phyloP scores from a whole-genome alignment of 2,113 vertebrate genomes.

The Poeciliopsis occidentalis region DNA sequence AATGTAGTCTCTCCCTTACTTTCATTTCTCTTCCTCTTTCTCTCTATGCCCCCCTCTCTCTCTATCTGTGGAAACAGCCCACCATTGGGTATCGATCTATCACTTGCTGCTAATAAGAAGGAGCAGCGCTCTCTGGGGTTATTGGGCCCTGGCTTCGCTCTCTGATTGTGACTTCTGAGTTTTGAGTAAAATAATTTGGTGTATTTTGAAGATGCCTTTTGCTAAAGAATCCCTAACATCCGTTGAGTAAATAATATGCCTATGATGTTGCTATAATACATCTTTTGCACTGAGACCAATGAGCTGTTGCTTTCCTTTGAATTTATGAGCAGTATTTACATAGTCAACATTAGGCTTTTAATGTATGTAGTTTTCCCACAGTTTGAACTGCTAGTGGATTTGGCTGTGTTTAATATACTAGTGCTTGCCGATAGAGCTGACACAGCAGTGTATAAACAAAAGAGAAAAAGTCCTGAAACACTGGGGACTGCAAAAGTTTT shows the following conservation, averaged over 20 bases:
- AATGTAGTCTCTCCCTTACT: constrained; percentile 70
- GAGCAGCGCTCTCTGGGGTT: constrained; percentile 48
- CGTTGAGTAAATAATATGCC: constrained; percentile 33
- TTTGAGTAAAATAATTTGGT: constrained; percentile 19
- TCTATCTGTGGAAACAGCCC: constrained; percentile 64
- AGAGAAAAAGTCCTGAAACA: constrained; percentile 46
- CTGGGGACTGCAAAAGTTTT: constrained; percentile 9
- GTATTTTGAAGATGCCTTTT: constrained; percentile 9
- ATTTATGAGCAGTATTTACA: constrained; percentile 58
- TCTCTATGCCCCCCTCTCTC: background rate
- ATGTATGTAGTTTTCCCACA: constrained; percentile 55
- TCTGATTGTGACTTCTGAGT: constrained; percentile 18
- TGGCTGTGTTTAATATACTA: constrained; percentile 57
- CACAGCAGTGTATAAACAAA: constrained; percentile 57
- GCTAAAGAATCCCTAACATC: constrained; percentile 23
- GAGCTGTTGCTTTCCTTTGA: constrained; percentile 63
- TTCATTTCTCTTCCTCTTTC: constrained; percentile 47
- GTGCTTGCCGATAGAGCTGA: constrained; percentile 45
- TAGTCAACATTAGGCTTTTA: constrained; percentile 54
- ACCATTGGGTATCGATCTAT: constrained; percentile 75
- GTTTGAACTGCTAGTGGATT: constrained; percentile 52
- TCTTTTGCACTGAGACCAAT: constrained; percentile 45
- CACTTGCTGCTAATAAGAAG: constrained; percentile 66
- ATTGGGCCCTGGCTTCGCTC: constrained; percentile 14
- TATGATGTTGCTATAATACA: constrained; percentile 26